phyloP scores from a whole-genome alignment of 2,797 vertebrate species.

The Epinephelus coioides region DNA sequence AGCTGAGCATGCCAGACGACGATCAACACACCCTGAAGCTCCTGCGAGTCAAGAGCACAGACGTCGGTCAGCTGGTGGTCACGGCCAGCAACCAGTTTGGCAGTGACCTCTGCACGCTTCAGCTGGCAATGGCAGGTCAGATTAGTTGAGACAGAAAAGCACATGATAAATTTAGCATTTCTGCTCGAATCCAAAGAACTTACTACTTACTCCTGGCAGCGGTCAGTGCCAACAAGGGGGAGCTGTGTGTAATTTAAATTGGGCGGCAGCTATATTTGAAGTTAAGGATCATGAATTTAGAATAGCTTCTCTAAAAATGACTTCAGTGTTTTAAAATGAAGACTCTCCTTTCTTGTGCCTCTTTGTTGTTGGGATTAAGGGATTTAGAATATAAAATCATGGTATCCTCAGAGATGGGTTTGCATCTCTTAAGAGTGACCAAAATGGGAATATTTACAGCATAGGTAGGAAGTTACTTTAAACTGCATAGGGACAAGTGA shows the following conservation, averaged over 20 bases:
- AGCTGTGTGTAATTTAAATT: constrained; percentile 11
- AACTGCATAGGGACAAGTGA: background rate
- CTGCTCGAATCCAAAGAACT: constrained; percentile 37
- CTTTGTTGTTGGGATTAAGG: constrained; percentile 2
- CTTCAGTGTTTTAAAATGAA: constrained; percentile 1
- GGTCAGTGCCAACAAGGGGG: background rate
- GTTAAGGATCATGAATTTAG: background rate
- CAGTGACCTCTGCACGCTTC: constrained; percentile 89
- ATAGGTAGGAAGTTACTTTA: background rate
- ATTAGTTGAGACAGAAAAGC: constrained; percentile 1
- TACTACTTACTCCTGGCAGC: constrained; percentile 23
- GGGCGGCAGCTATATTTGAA: constrained; percentile 20
- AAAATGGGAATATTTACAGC: background rate
- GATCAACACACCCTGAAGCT: constrained; percentile 92
- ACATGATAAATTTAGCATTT: constrained; percentile 31
- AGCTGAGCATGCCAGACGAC: constrained; percentile 93
- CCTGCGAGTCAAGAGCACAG: constrained; percentile 82
- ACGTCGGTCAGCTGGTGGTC: constrained; percentile 89
- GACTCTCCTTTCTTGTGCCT: background rate
- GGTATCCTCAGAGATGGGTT: too few relatives aligned
- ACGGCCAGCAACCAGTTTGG: constrained; percentile 93
- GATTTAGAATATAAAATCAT: too few relatives aligned
- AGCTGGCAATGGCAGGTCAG: constrained; percentile 90
- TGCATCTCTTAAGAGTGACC: too few relatives aligned
- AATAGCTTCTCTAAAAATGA: constrained; percentile 14